Base-by-base conservation (phyloP, 2,888 invertebrate genomes). In the Macaria notata region DNA sequence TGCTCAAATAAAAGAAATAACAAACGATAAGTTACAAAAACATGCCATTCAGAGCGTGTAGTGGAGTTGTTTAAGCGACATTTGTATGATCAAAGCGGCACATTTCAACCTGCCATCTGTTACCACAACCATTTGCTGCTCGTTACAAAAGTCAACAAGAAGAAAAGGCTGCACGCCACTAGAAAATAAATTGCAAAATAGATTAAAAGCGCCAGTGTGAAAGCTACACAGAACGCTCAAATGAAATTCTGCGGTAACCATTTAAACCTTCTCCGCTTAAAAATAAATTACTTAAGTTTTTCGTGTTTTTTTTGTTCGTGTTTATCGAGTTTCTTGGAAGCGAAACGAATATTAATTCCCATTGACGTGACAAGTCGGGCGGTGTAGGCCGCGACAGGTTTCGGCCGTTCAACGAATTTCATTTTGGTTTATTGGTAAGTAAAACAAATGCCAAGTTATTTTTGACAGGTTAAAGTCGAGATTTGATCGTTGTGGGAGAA, bases 191-290 rank as follows among this genome's bases (percentile, higher is more conserved):
- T 60, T 68, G 58, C 65, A 60, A 51, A 60, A 57, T 68, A 62
- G 70, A 70, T 75, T 73, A 61, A 69, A 70, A 72, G 70, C 56
- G 65, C 62, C 66, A 68, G 60, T 59, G 54, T 47, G 50, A 64
- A 65, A 51, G 54, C 46, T 60, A 44, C 62, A 49, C 57, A 64
- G 53, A 48, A 56, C 54, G 63, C 47, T 67, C 56, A 65, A 75
- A 76, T 75, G 66, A 73, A 75, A 73, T 71, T 71, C 72, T 71
- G 70, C 54, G 70, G 71, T 46, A 33, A 58, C 61, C 54, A 59
- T 62, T 63, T 56, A 49, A 58, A 63, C 56, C 33, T 55, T 55
- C 55, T 59, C 49, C 47, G 54, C 49, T 55, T 54, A 64, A 66
- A 70, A 70, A 67, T 63, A 68, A 68, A 61, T 61, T 59, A 54